Base-by-base conservation (phyloP, 1,140 invertebrate species). In the Globodera rostochiensis region DNA sequence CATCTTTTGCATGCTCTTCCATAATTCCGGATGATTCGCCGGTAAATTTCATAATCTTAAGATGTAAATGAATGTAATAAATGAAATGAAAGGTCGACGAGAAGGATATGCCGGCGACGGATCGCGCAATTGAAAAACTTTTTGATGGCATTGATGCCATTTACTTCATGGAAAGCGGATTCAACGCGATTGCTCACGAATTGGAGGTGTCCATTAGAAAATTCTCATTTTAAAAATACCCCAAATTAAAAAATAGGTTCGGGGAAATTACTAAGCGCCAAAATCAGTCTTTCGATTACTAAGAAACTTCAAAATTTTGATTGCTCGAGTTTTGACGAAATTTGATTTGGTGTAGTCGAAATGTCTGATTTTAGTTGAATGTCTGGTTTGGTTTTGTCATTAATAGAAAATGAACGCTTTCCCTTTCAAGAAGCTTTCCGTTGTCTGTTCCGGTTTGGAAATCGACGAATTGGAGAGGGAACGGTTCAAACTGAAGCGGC, bases 91-190 rank as follows among this genome's bases (percentile, higher is more conserved):
- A 64, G 71, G 53, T 78, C 47, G 83, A 84, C 19, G 83, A 84
- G 57, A 86, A 86, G 53, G 49, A 81, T 19, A 85, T 85, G 84
- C 84, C 84, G 36, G 84, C 86, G 5, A 85, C 84, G 6, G 85
- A 84, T 64, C 74, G 86, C 45, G 84, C 84, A 46, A 76, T 69
- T 21, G 79, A 76, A 15, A 77, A 87, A 36, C 71, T 85, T 13
- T 85, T 85, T 74, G 84, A 85, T 50, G 84, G 86, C n/a, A 85
- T 85, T 57, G 80, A 87, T 66, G 70, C 49, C 47, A 46, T 81
- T 13, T 85, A 85, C 71, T 85, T 87, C 49, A 77, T 60, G 46
- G 86, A 77, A 70, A 49, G 47, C 19, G 84, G 82, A 9, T 85
- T 85, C 50, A 84, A 87, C 50, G 84, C 85, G 9, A 81, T 80